A percentile compares a stretch with the other conserved stretches of the same genome.
Conservation (phyloP, 2,797 vertebrate species). For the Allobates femoralis region DNA sequence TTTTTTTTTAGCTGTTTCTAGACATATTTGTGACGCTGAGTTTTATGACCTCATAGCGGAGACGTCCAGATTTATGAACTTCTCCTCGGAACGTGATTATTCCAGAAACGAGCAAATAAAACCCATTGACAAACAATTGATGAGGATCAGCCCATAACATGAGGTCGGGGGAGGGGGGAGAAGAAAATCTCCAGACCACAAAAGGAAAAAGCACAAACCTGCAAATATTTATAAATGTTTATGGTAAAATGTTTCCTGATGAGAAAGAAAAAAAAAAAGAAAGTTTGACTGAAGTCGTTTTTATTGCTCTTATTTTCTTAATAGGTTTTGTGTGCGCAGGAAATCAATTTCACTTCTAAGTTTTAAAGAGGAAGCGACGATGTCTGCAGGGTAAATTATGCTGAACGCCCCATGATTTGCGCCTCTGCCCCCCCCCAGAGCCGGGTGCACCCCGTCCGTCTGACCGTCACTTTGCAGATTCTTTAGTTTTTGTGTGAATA, state of each 20-base stretch:
- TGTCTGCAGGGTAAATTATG: constrained; percentile 50
- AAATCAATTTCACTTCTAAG: constrained; percentile 51
- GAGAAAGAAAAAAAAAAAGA: constrained; percentile 42
- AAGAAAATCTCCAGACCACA: not conserved
- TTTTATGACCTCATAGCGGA: not conserved
- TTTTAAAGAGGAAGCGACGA: constrained; percentile 48
- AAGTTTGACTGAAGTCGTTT: constrained; percentile 55
- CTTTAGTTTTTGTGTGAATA: constrained; percentile 17
- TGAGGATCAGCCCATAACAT: not conserved
- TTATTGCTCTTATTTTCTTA: constrained; percentile 61
- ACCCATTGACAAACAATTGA: not conserved
- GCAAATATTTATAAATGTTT: constrained; percentile 34
- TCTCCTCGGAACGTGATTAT: not conserved
- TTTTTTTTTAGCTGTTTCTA: not conserved
- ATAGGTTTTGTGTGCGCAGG: constrained; percentile 57
- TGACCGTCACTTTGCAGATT: too few species aligned
- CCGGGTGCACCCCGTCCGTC: too few species aligned
- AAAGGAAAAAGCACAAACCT: not conserved
- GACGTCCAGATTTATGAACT: too few species aligned
- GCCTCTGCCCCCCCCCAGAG: not conserved
- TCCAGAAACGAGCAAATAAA: not conserved
- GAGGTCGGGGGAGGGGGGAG: not conserved
- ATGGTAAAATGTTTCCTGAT: constrained; percentile 58
- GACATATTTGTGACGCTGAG: not conserved
- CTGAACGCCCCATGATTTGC: constrained; percentile 17